phyloP scores from a whole-genome alignment of 2,797 vertebrate species.

The Clarias fuscus region DNA sequence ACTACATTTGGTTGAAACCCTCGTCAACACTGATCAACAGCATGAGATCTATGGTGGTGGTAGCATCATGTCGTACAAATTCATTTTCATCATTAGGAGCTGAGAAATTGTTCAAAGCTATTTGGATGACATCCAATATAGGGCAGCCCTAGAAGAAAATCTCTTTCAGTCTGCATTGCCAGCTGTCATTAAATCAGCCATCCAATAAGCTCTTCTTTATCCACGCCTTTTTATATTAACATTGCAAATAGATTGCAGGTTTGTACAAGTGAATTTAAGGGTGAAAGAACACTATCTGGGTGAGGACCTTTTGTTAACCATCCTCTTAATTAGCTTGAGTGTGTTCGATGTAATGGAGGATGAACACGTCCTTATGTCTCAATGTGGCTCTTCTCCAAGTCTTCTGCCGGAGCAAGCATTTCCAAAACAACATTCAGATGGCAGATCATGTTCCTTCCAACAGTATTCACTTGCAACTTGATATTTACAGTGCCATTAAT shows the following conservation, averaged over 20 bases:
- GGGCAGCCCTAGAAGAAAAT: neutral
- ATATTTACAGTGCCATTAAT: constrained; percentile 12
- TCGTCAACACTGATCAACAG: neutral
- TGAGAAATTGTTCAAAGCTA: neutral
- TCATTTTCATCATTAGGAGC: neutral
- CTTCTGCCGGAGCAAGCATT: neutral
- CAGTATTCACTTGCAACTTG: neutral
- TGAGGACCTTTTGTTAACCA: neutral
- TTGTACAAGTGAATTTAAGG: neutral
- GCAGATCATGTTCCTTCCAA: neutral
- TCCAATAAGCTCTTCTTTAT: neutral
- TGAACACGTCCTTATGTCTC: constrained; percentile 2
- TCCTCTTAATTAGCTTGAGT: neutral
- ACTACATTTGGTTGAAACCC: neutral
- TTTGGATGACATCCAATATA: neutral
- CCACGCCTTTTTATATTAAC: neutral
- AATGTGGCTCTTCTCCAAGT: constrained; percentile 4
- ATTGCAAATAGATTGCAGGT: neutral
- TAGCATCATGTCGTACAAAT: neutral
- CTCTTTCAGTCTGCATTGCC: neutral
- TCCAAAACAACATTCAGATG: constrained; percentile 20
- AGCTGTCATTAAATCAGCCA: neutral
- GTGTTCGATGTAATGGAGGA: neutral
- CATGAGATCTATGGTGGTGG: neutral
- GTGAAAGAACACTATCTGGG: neutral